Base-by-base conservation (phyloP, 1,140 invertebrate genomes). In the Drosophila mojavensis region DNA sequence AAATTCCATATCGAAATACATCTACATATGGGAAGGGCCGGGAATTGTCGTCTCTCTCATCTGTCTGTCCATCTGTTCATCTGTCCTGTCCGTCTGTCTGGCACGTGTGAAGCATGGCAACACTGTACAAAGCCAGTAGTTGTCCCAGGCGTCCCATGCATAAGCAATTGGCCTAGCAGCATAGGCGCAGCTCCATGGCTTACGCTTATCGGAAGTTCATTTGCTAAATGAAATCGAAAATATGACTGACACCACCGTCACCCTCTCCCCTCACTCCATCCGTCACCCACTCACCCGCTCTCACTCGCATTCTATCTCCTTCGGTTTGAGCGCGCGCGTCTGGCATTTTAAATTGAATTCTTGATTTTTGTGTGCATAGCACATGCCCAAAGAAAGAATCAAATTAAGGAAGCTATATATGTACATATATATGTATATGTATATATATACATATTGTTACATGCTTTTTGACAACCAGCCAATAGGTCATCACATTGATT, bases 61-160 rank as follows among this genome's bases (percentile, higher is more conserved):
- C 33, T 9, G 36, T 24, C 13, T 20, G 43, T 26, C 28, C 43
- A 41, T 39, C 13, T 30, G 28, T 6, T 30, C 39, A 53, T 36
- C 51, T 5, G 20, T 9, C 17, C 48, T 15, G 43, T 50, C 41
- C 10, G 15, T 41, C 41, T 33, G 17, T 59, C 69, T 78, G 68
- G 81, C 65, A 81, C 82, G 82, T 82, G 82, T 45, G 58, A 56
- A 55, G 82, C 79, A 86, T 85, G 75, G 67, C 75, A 85, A 85
- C 64, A 58, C 33, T 53, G 69, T n/a, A 59, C 26, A 24, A 58
- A 3, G 17, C 15, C 9, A 17, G 36, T 30, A 54, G 50, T 41
- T 62, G 50, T 48, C 24, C 20, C n/a, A 13, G 56, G 24, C 43
- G 17, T 45, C 43, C 24, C 75, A 75, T 76, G 75, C 83, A 86